Evolutionary conservation across 2,888 invertebrate genomes (phyloP), one percentile per base, ranked within the genome.

Genomic region (Torymus tubicola): DNA sequence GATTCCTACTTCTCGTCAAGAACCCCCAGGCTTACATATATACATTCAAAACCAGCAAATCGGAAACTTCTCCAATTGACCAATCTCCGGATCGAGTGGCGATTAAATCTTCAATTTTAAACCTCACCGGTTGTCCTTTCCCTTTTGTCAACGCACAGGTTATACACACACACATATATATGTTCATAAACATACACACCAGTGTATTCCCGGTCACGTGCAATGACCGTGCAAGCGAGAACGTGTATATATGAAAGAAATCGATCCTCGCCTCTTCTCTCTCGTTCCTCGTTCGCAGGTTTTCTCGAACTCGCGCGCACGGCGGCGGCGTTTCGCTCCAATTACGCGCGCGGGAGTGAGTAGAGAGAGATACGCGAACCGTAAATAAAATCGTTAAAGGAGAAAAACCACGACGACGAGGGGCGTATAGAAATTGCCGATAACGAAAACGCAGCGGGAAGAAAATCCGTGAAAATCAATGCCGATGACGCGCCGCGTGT

Each of bases 161-260:
- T 8, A 42, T 8, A 42, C 42, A 42, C 10, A 42, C 10, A 42
- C 10, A 42, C 8, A 21, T 21, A 21, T 21, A 1, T 21, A 21
- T 2, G 21, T 21, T 2, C 21, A 21, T 21, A 21, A 8, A 42
- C 42, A 8, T 8, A 8, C 10, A 42, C 42, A 42, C 42, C 42
- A 42, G 31, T 8, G 42, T 42, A 3, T 53, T 42, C 64, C 21
- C 65, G 16, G 70, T 64, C 70, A 64, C 77, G 70, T 77, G 77
- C 77, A 64, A 65, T 77, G 64, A 77, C 77, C 77, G 77, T 77
- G 69, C 50, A 52, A 3, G 55, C 16, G 68, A 12, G 60, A 50
- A 8, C 52, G 52, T 24, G 8, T 42, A 8, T 42, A 8, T 31
- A 42, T 50, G 58, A 53, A 65, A 53, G 65, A 52, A 78, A 78